Evolutionary conservation across 2,888 invertebrate genomes (phyloP).

Genomic region (Balanococcus diminutus): DNA sequence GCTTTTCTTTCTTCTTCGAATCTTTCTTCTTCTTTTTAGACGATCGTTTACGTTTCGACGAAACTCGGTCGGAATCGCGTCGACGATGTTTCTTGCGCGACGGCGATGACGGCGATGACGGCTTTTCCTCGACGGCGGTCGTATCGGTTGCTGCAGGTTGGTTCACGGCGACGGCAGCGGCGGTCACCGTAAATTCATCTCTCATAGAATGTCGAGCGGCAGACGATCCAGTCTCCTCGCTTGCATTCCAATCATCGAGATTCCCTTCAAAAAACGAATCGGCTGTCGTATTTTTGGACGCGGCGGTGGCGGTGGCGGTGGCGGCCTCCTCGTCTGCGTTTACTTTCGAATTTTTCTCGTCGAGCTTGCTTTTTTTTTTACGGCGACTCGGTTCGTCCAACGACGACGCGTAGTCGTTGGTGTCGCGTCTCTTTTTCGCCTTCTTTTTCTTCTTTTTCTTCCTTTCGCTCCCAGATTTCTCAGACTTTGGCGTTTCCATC

Average conservation of each 20-base stretch:
- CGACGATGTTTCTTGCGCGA: background rate
- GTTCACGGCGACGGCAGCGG: background rate
- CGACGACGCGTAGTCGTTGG: background rate
- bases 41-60: background rate
- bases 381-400: background rate
- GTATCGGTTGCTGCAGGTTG: background rate
- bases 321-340: no score
- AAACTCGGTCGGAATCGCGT: background rate
- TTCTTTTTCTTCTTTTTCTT: conserved; percentile 39
- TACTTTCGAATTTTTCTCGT: background rate
- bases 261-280: conserved; percentile 53
- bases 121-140: background rate
- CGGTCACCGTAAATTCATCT: conserved; percentile 33
- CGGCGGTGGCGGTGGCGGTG: background rate
- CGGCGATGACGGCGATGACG: no score
- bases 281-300: background rate
- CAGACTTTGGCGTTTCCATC: background rate
- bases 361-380: background rate
- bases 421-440: conserved; percentile 4
- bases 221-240: background rate
- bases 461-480: background rate
- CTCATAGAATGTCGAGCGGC: conserved; percentile 49
- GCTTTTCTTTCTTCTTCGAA: background rate
- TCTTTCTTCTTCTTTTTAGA: conserved; percentile 24
- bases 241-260: conserved; percentile 54